Conservation (phyloP, 2,113 vertebrate genomes). For the Proterorhinus semilunaris region DNA sequence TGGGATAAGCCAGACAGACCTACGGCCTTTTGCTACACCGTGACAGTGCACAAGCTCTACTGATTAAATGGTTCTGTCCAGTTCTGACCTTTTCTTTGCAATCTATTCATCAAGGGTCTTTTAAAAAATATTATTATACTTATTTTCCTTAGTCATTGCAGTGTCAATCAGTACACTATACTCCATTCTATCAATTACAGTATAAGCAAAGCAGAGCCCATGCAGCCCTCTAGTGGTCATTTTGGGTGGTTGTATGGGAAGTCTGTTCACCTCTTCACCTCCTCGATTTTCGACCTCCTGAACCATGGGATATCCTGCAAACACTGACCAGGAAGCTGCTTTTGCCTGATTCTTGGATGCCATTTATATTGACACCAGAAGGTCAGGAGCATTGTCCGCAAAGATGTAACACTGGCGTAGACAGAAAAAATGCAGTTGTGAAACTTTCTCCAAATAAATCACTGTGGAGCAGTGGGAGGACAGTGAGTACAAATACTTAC, state of each 20-base stretch:
- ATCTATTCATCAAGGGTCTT: neutral
- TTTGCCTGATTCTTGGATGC: constrained; percentile 5
- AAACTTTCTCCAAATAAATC: constrained; percentile 34
- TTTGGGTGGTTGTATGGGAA: neutral
- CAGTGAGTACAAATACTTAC: constrained; percentile 13
- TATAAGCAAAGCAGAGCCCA: constrained; percentile 13
- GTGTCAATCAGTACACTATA: neutral
- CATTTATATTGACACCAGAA: constrained; percentile 27
- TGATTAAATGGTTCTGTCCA: neutral
- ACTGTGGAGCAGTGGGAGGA: constrained; percentile 1
- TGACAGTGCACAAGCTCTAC: neutral
- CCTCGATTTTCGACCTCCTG: constrained; percentile 7
- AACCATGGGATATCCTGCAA: neutral
- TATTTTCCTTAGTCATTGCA: neutral
- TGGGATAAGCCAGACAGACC: neutral
- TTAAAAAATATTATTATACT: neutral
- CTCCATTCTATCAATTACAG: neutral
- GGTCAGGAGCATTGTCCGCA: constrained; percentile 17
- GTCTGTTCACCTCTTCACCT: neutral
- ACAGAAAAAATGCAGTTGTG: constrained; percentile 34
- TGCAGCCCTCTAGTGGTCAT: constrained; percentile 43
- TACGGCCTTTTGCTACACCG: neutral
- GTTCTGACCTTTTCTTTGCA: neutral
- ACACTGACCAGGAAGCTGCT: constrained; percentile 11
- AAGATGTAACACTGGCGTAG: constrained; percentile 31